Conservation (phyloP, 2,888 invertebrate species). For the Megalurothrips usitatus region DNA sequence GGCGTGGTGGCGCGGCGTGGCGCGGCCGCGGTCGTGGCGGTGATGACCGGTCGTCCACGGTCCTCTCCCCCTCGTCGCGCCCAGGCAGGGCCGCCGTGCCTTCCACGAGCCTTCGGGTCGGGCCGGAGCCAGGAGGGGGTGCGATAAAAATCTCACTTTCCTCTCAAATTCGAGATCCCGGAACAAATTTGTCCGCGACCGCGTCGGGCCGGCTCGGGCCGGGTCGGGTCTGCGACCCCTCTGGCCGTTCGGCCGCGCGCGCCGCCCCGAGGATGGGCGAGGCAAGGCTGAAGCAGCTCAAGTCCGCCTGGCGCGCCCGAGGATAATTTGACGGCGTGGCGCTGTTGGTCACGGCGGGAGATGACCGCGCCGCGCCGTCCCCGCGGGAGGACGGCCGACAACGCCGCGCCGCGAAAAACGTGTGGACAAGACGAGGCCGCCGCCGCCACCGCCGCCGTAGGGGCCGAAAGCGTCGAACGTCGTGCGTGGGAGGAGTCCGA, state of each 20-base stretch:
- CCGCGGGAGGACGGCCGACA: not conserved
- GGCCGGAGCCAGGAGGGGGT: not conserved
- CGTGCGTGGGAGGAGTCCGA: no score
- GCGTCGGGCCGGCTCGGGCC: no score
- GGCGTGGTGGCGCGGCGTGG: not conserved
- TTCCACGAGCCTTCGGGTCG: not conserved
- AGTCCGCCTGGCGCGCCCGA: not conserved
- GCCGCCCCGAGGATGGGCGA: no score
- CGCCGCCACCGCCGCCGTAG: not conserved
- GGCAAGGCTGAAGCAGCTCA: no score
- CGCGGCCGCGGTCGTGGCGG: not conserved
- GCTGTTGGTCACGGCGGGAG: not conserved
- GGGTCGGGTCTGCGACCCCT: no score
- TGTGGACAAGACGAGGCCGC: no score
- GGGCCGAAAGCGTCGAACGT: not conserved
- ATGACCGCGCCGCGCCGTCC: not conserved
- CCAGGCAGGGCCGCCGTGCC: no score
- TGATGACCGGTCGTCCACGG: no score
- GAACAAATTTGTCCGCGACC: not conserved
- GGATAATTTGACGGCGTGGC: slow-evolving; percentile 6
- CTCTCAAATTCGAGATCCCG: slow-evolving; percentile 11
- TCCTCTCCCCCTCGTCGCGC: no score
- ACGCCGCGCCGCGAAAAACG: not conserved
- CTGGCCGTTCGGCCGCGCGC: no score
- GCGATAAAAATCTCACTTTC: not conserved